Evolutionary conservation across 2,797 vertebrate genomes (phyloP).

Genomic region (Loris lydekkerianus): DNA sequence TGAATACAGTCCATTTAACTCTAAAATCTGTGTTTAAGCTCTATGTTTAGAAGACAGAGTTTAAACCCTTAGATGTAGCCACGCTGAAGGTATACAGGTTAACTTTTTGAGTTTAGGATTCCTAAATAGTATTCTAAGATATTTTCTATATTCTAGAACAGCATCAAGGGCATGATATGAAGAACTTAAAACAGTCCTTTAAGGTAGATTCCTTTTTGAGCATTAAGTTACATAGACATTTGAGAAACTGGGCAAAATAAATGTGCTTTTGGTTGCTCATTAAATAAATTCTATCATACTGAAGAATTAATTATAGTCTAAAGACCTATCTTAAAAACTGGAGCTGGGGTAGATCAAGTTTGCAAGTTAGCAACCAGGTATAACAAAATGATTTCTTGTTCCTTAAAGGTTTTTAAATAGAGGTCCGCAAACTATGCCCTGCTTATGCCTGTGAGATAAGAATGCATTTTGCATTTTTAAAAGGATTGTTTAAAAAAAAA

Average conservation of each 20-base stretch:
- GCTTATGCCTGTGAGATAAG: background rate
- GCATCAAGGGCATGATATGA: background rate
- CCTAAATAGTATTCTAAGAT: background rate
- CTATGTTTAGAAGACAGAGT: background rate
- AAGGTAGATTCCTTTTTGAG: background rate
- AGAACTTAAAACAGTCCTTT: slow-evolving; percentile 12
- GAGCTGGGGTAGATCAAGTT: slow-evolving; percentile 35
- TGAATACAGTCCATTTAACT: background rate
- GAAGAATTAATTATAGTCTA: slow-evolving; percentile 61
- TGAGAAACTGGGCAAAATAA: slow-evolving; percentile 63
- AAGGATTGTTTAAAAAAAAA: background rate
- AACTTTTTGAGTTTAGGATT: background rate
- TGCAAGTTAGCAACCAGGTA: slow-evolving; percentile 55
- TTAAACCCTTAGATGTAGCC: background rate
- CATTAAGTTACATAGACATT: background rate
- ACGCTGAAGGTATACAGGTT: background rate
- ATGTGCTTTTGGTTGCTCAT: slow-evolving; percentile 4
- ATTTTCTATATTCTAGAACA: background rate
- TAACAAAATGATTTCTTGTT: slow-evolving; percentile 54
- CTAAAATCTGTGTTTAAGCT: background rate
- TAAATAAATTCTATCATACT: slow-evolving; percentile 57
- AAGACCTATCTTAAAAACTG: slow-evolving; percentile 14
- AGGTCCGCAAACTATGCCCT: background rate
- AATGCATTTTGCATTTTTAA: slow-evolving; percentile 28
- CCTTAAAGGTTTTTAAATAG: slow-evolving; percentile 23